Evolutionary conservation across 2,888 invertebrate genomes (phyloP).

Genomic region (Cordilura impudica): DNA sequence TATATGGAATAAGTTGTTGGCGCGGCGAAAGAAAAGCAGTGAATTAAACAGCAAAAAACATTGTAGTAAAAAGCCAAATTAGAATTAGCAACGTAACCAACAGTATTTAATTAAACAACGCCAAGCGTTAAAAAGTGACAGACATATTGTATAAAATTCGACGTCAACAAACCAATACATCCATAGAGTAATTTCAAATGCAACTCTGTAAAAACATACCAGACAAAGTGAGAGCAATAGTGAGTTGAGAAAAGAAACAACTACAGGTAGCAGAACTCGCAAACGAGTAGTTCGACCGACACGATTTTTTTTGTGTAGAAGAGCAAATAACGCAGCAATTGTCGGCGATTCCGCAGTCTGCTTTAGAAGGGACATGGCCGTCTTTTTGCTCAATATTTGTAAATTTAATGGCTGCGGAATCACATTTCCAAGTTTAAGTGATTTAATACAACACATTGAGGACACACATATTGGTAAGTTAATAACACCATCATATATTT

Average conservation of each 20-base stretch:
- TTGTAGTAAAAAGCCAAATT: conserved; percentile 40
- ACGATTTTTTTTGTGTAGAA: conserved; percentile 48
- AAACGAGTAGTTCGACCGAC: conserved; percentile 44
- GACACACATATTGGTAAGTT: conserved; percentile 89
- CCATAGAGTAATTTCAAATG: background rate
- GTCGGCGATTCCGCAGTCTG: conserved; percentile 76
- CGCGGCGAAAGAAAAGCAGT: conserved; percentile 6
- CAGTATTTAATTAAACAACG: conserved; percentile 33
- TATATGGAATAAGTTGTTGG: background rate
- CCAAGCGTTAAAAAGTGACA: conserved; percentile 42
- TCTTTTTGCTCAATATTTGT: conserved; percentile 93
- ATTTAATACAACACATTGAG: conserved; percentile 92
- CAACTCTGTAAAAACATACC: conserved; percentile 25
- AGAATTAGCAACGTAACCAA: conserved; percentile 62
- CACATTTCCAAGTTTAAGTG: conserved; percentile 88
- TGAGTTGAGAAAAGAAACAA: conserved; percentile 35
- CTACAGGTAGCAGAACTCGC: conserved; percentile 30
- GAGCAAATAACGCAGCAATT: conserved; percentile 59
- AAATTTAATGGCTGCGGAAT: conserved; percentile 92
- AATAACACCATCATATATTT: background rate
- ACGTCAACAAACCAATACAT: conserved; percentile 48
- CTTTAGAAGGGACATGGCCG: conserved; percentile 84
- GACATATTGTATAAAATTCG: conserved; percentile 21
- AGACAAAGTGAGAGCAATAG: conserved; percentile 44
- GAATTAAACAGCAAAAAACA: conserved; percentile 27